Conservation (phyloP, 2,797 vertebrate genomes). For the Pygocentrus nattereri region DNA sequence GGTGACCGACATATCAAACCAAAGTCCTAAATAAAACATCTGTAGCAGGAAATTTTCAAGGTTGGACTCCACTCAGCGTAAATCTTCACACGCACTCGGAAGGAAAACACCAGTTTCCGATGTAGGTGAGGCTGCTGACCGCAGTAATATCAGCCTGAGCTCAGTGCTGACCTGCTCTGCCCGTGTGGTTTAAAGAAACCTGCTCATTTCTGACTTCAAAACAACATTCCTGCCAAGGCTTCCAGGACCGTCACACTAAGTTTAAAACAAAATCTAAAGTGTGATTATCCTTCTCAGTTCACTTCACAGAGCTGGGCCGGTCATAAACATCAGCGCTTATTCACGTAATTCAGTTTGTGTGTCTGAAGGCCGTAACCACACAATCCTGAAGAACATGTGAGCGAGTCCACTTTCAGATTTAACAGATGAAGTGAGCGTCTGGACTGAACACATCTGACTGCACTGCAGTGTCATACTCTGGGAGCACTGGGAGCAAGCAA, state of each 20-base stretch:
- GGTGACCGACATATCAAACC: background rate
- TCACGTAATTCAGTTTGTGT: background rate
- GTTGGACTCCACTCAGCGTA: background rate
- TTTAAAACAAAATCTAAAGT: background rate
- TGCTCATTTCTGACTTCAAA: slow-evolving; percentile 60
- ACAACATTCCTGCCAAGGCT: slow-evolving; percentile 57
- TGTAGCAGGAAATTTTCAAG: background rate
- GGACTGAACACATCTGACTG: too few species aligned
- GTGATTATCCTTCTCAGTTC: background rate
- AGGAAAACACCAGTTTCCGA: too few species aligned
- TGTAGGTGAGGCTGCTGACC: background rate
- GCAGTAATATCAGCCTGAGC: background rate
- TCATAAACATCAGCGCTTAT: too few species aligned
- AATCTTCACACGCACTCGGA: background rate
- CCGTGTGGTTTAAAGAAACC: slow-evolving; percentile 59
- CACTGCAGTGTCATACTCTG: background rate
- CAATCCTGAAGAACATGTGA: background rate
- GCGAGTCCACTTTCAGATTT: background rate
- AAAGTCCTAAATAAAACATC: background rate
- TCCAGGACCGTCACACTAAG: background rate
- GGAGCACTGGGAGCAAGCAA: background rate
- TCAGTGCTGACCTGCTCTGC: slow-evolving; percentile 56
- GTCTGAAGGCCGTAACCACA: background rate
- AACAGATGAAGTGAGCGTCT: too few species aligned
- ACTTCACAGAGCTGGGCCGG: background rate